phyloP scores from a whole-genome alignment of 2,797 vertebrate species.

The Myripristis murdjan region DNA sequence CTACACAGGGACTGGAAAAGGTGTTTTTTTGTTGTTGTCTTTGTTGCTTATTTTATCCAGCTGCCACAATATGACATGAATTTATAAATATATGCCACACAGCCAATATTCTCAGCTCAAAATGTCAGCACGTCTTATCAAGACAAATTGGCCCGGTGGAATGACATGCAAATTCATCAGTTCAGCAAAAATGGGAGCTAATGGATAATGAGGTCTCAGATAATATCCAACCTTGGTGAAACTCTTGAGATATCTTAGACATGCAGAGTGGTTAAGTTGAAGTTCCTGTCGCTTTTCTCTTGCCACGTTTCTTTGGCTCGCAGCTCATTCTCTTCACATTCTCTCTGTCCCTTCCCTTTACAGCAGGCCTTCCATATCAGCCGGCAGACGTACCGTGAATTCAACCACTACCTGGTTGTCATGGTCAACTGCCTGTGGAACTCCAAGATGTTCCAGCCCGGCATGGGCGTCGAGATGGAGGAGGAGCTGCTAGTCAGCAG shows the following conservation, averaged over 20 bases:
- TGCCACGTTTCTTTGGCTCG: background rate
- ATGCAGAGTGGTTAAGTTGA: background rate
- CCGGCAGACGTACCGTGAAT: constrained; percentile 87
- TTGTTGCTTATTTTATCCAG: constrained; percentile 49
- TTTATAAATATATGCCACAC: constrained; percentile 41
- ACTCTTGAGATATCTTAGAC: background rate
- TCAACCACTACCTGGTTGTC: constrained; percentile 88
- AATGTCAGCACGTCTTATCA: constrained; percentile 57
- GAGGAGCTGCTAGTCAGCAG: constrained; percentile 84
- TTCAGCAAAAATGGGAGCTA: constrained; percentile 9
- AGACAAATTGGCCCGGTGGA: constrained; percentile 45
- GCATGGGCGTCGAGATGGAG: constrained; percentile 78
- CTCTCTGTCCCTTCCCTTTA: background rate
- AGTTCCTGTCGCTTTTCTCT: background rate
- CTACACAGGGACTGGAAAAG: constrained; percentile 36
- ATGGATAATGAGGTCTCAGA: background rate
- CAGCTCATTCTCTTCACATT: background rate
- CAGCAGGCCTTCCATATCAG: constrained; percentile 88
- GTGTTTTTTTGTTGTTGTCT: background rate
- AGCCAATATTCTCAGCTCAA: constrained; percentile 20
- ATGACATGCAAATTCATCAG: constrained; percentile 49
- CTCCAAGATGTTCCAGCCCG: constrained; percentile 86
- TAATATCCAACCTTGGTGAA: background rate
- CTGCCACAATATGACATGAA: constrained; percentile 31
- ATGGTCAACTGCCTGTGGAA: constrained; percentile 96